Evolutionary conservation across 2,888 invertebrate species (phyloP), one percentile per base, ranked within the genome.

Genomic region (Drosophila pullipes): DNA sequence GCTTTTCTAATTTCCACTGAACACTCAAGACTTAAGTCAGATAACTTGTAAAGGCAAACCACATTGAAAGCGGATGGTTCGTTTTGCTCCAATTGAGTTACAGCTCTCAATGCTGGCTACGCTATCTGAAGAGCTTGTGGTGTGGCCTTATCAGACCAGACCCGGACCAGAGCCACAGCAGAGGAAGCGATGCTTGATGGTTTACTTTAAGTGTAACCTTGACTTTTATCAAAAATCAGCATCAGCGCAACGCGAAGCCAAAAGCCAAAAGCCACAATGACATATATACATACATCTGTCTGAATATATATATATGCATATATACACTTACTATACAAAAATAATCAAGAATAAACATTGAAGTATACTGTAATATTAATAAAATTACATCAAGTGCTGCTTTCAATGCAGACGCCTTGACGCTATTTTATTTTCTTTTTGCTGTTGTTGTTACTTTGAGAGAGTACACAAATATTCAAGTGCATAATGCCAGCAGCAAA

Each of bases 301-400:
- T 22, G 18, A 28, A 44, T 50, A 33, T 10, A 28, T 10, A 28
- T 18, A 30, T 22, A 7, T 22, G 11, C n/a, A 47, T 35, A 22
- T 37, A 39, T 18, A 35, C 35, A 13, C 16, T 35, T 35, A 16
- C 5, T 35, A 35, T 35, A 35, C 35, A 35, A 16, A 16, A 16
- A 35, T 35, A 35, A 16, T 5, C 35, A 35, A 16, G 39, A 37
- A 59, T 60, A 50, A 35, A 41, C 63, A 59, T 44, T 60, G 47
- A 60, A 63, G 35, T 54, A 37, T 61, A 41, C 11, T 52, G 25
- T 47, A 35, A 39, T 44, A 37, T 58, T 49, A 37, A 41, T 39
- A 49, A 65, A 69, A 73, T 81, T 62, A 81, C 82, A 78, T 78
- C 68, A 78, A 78, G 64, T 78, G 68, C 10, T 78, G 68, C 16